Base-by-base conservation (phyloP, 1,140 invertebrate genomes). In the Brachionus rotundiformis region DNA sequence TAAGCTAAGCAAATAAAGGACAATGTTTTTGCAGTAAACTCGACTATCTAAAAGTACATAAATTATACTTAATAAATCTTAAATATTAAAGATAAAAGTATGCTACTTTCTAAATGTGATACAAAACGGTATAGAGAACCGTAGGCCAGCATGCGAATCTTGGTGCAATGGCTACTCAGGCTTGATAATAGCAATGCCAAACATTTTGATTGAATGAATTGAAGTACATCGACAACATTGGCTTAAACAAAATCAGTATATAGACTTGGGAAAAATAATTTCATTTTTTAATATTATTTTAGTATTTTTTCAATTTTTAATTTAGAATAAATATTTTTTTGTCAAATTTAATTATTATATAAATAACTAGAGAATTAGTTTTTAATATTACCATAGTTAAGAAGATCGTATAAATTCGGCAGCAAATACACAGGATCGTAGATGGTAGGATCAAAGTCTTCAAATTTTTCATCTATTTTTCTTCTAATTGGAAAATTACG, bases 1-100 rank as follows among this genome's bases (percentile, higher is more conserved):
- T 27, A 83, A 71, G 1, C 83, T 65, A 44, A 86, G 29, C 54
- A 86, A 13, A 68, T 85, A 86, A 86, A 85, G 88, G 88, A 90
- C 13, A 16, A 63, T 59, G 16, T 79, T 79, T 41, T 79, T 79
- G 29, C 29, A 79, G 25, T 79, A 79, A 39, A 79, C 25, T 54
- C 76, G 19, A 29, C 44, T 59, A 19, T 79, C 68, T 73, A 27
- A 16, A 5, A 44, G 4, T 2, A 73, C 3, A 47, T 44, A 73
- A 47, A 11, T 23, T n/a, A n/a, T n/a, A n/a, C n/a, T n/a, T n/a
- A n/a, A n/a, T n/a, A n/a, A n/a, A n/a, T n/a, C n/a, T n/a, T n/a
- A n/a, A n/a, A n/a, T n/a, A n/a, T n/a, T n/a, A n/a, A n/a, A n/a
- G n/a, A n/a, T n/a, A n/a, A n/a, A n/a, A n/a, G n/a, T n/a, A n/a